Evolutionary conservation across 2,888 invertebrate genomes (phyloP).

Genomic region (Brenthis hecate): DNA sequence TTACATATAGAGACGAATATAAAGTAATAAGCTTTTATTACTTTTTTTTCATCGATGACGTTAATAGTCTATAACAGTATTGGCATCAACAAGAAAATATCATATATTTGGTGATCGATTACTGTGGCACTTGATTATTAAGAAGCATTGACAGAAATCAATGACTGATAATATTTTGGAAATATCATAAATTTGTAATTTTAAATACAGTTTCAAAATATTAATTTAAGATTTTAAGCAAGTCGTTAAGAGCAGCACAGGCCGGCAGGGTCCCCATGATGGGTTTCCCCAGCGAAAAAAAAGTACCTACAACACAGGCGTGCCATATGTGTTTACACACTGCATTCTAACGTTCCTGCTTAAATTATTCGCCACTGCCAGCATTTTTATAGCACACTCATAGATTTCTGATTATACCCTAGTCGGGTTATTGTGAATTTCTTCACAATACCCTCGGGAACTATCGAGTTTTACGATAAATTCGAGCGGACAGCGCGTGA

Average conservation of each 20-base stretch:
- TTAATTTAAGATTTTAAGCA: not conserved
- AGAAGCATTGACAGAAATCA: no score
- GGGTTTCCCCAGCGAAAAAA: no score
- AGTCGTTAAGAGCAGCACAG: no score
- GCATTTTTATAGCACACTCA: slow-evolving; percentile 44
- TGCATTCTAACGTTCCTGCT: slow-evolving; percentile 19
- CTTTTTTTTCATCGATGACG: no score
- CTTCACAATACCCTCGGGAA: slow-evolving; percentile 54
- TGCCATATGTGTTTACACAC: slow-evolving; percentile 9
- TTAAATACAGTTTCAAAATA: not conserved
- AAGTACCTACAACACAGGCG: slow-evolving; percentile 13
- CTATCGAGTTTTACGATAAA: slow-evolving; percentile 61
- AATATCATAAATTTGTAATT: not conserved
- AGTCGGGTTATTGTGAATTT: slow-evolving; percentile 51
- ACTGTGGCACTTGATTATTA: no score
- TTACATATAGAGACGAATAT: no score
- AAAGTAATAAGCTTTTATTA: no score
- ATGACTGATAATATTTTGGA: not conserved
- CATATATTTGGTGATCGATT: no score
- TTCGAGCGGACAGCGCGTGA: slow-evolving; percentile 63
- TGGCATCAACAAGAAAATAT: no score
- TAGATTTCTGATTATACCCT: slow-evolving; percentile 44
- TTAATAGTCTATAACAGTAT: no score
- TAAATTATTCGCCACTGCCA: slow-evolving; percentile 37
- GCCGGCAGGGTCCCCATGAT: no score